Evolutionary conservation across 2,888 invertebrate genomes (phyloP).

Genomic region (Diadegma fenestrale): DNA sequence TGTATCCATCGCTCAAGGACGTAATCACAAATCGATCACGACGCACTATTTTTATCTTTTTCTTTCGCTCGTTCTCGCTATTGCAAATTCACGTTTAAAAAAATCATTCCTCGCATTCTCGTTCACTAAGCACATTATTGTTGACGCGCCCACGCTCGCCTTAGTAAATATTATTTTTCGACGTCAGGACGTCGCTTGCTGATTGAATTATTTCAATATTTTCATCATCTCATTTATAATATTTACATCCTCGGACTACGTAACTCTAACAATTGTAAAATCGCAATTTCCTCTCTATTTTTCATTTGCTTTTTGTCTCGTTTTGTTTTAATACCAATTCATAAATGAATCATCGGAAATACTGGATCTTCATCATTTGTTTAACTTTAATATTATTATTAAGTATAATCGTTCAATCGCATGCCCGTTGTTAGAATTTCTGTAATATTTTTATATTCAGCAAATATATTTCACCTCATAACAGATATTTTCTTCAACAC

Average conservation of each 20-base stretch:
- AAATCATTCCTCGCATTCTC: slow-evolving; percentile 72
- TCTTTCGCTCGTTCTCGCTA: slow-evolving; percentile 64
- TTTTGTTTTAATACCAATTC: slow-evolving; percentile 77
- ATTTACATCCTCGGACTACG: slow-evolving; percentile 63
- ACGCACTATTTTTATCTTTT: slow-evolving; percentile 56
- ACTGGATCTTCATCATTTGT: slow-evolving; percentile 74
- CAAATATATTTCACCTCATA: slow-evolving; percentile 47
- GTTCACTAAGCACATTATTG: slow-evolving; percentile 50
- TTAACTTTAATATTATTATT: slow-evolving; percentile 68
- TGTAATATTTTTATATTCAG: slow-evolving; percentile 42
- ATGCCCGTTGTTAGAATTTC: slow-evolving; percentile 44
- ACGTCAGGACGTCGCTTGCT: slow-evolving; percentile 66
- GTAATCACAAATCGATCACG: slow-evolving; percentile 65
- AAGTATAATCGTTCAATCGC: slow-evolving; percentile 67
- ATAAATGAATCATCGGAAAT: slow-evolving; percentile 74
- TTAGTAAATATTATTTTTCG: slow-evolving; percentile 67
- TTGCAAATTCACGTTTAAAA: slow-evolving; percentile 62
- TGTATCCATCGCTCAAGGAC: slow-evolving; percentile 69
- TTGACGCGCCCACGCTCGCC: slow-evolving; percentile 68
- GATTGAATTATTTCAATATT: slow-evolving; percentile 73
- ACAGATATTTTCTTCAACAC: slow-evolving; percentile 25
- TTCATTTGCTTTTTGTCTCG: slow-evolving; percentile 40
- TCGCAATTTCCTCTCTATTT: slow-evolving; percentile 51
- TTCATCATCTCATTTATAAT: slow-evolving; percentile 16
- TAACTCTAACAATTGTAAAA: slow-evolving; percentile 57